These are phyloP conservation scores for Drosophila oshimai DNA, from an alignment of 1,140 invertebrate species.

Conservation along the genomic window DNA sequence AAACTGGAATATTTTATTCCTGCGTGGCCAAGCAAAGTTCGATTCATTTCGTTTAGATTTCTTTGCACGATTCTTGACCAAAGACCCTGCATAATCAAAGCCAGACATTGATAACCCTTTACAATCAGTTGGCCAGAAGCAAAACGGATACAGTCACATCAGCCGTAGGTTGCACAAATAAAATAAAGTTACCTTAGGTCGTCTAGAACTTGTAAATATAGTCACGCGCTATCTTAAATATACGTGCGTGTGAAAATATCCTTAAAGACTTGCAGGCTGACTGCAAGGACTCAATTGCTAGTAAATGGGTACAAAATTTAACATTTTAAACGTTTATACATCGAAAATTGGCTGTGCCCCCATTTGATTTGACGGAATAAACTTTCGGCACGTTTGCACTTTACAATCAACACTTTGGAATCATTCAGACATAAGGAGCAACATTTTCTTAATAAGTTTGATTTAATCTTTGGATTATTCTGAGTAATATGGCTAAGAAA, in stretches of 20 bases:
- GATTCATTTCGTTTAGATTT: slow-evolving; percentile 31
- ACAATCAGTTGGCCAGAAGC: background rate
- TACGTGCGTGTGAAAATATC: background rate
- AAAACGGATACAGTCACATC: slow-evolving; percentile 10
- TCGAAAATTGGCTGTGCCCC: too few species aligned
- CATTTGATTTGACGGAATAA: too few species aligned
- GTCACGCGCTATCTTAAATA: slow-evolving; percentile 31
- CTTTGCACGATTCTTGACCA: slow-evolving; percentile 23
- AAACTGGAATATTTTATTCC: background rate
- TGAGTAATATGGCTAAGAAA: too few species aligned
- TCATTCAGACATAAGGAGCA: too few species aligned
- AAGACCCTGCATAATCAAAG: slow-evolving; percentile 27
- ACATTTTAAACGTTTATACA: too few species aligned
- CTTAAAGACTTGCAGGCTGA: background rate
- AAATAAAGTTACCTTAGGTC: slow-evolving; percentile 61
- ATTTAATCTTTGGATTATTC: too few species aligned
- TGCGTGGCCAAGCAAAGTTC: background rate
- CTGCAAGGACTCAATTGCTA: background rate
- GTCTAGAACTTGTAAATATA: slow-evolving; percentile 58
- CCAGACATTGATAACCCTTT: slow-evolving; percentile 16
- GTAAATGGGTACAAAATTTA: background rate
- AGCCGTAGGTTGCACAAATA: slow-evolving; percentile 44
- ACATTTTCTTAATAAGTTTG: too few species aligned
- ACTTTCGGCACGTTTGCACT: too few species aligned
- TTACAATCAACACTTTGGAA: too few species aligned